Conservation (phyloP, 1,140 invertebrate genomes). For the Dryas iulia region DNA sequence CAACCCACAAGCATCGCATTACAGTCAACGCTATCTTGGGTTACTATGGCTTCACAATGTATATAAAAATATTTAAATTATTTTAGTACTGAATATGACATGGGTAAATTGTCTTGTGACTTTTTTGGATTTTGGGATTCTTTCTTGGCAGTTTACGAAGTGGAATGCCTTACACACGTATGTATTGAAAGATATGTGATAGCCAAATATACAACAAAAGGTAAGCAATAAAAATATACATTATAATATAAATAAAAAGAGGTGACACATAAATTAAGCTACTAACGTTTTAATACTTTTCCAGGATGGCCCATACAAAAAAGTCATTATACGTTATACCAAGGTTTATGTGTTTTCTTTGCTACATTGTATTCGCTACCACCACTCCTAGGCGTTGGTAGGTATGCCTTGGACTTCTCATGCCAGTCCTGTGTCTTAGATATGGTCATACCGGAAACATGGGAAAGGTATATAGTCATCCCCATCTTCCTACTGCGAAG, state of each 20-base stretch:
- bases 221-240: slow-evolving; percentile 36
- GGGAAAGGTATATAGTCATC: slow-evolving; percentile 46
- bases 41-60: too few relatives aligned
- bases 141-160: slow-evolving; percentile 62
- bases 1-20: too few relatives aligned
- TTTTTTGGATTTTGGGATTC: slow-evolving; percentile 61
- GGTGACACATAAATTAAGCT: not conserved
- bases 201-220: slow-evolving; percentile 57
- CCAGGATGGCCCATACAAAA: slow-evolving; percentile 52
- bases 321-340: slow-evolving; percentile 50
- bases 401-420: slow-evolving; percentile 51
- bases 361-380: slow-evolving; percentile 46
- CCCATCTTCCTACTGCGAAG: slow-evolving; percentile 52
- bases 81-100: slow-evolving; percentile 9
- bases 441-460: slow-evolving; percentile 48
- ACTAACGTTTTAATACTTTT: slow-evolving; percentile 38
- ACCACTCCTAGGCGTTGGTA: slow-evolving; percentile 51
- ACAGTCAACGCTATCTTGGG: too few relatives aligned
- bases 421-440: slow-evolving; percentile 54
- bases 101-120: slow-evolving; percentile 40
- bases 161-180: slow-evolving; percentile 62
- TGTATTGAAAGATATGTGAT: slow-evolving; percentile 70
- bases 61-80: not conserved
- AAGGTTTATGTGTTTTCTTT: slow-evolving; percentile 44
- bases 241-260: not conserved